Evolutionary conservation across 2,797 vertebrate genomes (phyloP).

Genomic region (Semotilus atromaculatus): DNA sequence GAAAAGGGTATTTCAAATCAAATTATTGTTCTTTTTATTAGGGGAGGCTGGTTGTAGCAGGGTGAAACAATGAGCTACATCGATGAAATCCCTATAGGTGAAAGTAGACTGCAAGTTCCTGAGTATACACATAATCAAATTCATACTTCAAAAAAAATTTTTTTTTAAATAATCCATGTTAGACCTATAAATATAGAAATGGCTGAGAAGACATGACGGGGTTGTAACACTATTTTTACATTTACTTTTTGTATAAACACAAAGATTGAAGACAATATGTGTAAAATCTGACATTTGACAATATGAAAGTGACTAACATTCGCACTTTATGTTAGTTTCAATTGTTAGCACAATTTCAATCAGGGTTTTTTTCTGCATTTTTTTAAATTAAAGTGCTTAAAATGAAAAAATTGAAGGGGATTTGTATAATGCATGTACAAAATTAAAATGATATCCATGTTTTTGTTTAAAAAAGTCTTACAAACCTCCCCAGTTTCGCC

Average conservation of each 20-base stretch:
- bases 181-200: not conserved
- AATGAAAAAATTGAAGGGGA: not conserved
- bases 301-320: not conserved
- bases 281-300: no score
- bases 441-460: not conserved
- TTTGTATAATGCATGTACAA: not conserved
- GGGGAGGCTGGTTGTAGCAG: not conserved
- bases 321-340: not conserved
- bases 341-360: not conserved
- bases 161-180: not conserved
- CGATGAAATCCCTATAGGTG: not conserved
- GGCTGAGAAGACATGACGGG: not conserved
- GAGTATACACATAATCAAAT: not conserved
- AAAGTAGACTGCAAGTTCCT: not conserved
- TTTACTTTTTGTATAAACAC: not conserved
- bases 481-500: not conserved
- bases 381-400: not conserved
- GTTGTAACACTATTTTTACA: not conserved
- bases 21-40: not conserved
- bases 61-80: not conserved
- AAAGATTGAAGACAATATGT: no score
- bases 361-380: not conserved
- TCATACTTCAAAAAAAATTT: no score
- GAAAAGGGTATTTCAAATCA: not conserved
- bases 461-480: not conserved